Percentiles rank a stretch among this genome's conserved stretches.
phyloP scores from a whole-genome alignment of 2,113 vertebrate species.

The Heloderma charlesbogerti region DNA sequence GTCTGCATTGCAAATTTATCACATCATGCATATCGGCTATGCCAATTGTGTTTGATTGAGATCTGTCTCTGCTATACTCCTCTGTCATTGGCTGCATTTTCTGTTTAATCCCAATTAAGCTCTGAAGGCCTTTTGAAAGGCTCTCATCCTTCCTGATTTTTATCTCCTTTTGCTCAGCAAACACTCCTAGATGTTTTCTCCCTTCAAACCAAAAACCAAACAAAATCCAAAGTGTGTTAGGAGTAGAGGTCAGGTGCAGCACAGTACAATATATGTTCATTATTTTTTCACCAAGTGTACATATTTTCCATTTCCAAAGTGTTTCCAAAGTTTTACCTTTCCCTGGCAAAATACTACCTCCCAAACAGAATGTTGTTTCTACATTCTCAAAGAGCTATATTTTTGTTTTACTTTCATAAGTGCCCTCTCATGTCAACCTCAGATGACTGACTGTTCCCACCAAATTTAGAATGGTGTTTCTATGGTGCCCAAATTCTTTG shows the following conservation, averaged over 20 bases:
- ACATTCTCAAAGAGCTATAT: conserved; percentile 16
- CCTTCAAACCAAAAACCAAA: neutral
- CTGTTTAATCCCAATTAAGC: neutral
- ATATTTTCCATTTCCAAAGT: conserved; percentile 25
- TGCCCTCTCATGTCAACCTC: fast-evolving
- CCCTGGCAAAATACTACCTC: conserved; percentile 1
- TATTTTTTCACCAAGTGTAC: conserved; percentile 24
- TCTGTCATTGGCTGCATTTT: neutral
- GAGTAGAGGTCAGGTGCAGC: conserved; percentile 27
- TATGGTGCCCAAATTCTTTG: conserved; percentile 50
- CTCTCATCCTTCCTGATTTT: fast-evolving
- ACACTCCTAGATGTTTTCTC: conserved; percentile 7
- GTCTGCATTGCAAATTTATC: conserved; percentile 31
- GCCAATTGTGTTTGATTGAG: neutral
- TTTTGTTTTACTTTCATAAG: neutral
- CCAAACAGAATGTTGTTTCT: neutral
- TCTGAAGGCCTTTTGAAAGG: neutral
- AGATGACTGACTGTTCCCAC: neutral
- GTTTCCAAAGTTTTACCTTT: conserved; percentile 47
- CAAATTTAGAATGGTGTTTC: conserved; percentile 38
- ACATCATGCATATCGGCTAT: neutral
- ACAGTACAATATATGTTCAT: conserved; percentile 8
- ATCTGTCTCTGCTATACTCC: neutral
- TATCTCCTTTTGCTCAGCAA: conserved; percentile 26
- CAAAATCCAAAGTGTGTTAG: neutral